Evolutionary conservation across 2,888 invertebrate species (phyloP), one percentile per base, ranked within the genome.

Genomic region (Parelbella ahira): DNA sequence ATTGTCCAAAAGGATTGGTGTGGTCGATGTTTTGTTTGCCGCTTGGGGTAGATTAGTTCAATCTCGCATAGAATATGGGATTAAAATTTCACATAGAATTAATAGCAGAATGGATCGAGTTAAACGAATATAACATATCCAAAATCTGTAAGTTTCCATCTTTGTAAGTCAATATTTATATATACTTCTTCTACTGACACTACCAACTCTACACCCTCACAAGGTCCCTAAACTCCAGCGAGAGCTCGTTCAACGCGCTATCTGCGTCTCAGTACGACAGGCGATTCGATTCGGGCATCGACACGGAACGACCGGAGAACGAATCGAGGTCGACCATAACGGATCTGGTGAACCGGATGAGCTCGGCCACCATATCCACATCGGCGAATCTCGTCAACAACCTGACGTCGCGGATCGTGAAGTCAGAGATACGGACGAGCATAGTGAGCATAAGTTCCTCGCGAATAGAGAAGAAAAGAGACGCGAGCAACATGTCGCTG

Each of bases 391-490:
- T 80, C 3, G 77, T 80, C 3, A 80, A 76, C 49, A 82, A 80
- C 38, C 41, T 81, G 1, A 73, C 80, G 0, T 63, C 75, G 5
- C 60, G 82, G 0, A 78, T 82, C 5, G 80, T 70, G 1, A 83
- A 81, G 27, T 78, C 79, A 0, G 86, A 86, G 51, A 76, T 86
- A 2, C 61, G 84, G 0, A 84, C 86, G 8, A 80, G 81, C 44
- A 76, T 83, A 1, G 80, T 84, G 4, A 81, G 69, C 44, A 83
- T 83, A n/a, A 80, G 78, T 6, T 82, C 84, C n/a, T 80, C 83
- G 1, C 58, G 82, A 7, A 72, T 83, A 19, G 87, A 86, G 56
- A 75, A 78, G 62, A 74, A 75, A 33, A 41, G 78, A 42, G 46
- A 79, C 4, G 61, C 70, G 1, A 73, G 76, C 32, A 79, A 79